These are phyloP conservation scores for Bos taurus DNA, from an alignment of 2,113 vertebrate species.

Conservation along the genomic window DNA sequence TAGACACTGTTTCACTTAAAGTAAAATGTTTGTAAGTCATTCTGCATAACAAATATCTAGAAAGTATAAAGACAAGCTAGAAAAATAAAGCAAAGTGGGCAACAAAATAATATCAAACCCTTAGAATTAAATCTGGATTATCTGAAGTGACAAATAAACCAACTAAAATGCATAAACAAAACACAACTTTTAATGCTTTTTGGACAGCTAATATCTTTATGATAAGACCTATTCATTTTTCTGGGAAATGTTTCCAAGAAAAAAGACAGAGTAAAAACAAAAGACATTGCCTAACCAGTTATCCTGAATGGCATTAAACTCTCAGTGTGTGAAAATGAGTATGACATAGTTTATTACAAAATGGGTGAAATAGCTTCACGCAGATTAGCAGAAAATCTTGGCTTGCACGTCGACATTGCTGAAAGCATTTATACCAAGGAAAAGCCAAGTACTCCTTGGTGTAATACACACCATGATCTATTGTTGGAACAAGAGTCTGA, in stretches of 20 bases:
- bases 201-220: neutral
- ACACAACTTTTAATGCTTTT: neutral
- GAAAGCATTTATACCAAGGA: neutral
- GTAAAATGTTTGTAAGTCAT: neutral
- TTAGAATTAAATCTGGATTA: neutral
- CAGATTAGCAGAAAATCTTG: slow-evolving; percentile 21
- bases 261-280: neutral
- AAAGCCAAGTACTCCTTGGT: slow-evolving; percentile 1
- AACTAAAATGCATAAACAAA: neutral
- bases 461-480: neutral
- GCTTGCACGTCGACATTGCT: neutral
- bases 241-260: neutral
- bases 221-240: neutral
- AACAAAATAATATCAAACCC: neutral
- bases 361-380: neutral
- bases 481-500: neutral
- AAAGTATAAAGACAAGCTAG: neutral
- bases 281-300: neutral
- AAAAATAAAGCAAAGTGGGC: neutral
- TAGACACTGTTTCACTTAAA: neutral
- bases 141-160: neutral
- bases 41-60: neutral
- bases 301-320: neutral
- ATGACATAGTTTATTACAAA: slow-evolving; percentile 53
- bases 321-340: slow-evolving; percentile 51